Conservation (phyloP, 2,113 vertebrate genomes). For the Tetrax tetrax region DNA sequence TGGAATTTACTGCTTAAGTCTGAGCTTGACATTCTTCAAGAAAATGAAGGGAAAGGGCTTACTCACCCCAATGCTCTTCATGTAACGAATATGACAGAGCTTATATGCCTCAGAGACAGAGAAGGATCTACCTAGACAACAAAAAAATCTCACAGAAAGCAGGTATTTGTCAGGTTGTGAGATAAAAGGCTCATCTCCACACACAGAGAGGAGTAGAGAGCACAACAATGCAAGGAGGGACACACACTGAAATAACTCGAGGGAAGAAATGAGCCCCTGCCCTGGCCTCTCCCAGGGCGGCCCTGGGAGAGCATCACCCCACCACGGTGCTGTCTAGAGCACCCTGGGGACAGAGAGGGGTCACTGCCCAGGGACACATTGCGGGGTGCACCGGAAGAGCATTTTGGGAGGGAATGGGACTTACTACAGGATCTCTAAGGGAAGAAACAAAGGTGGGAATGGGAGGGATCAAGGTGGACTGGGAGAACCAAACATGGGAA, state of each 20-base stretch:
- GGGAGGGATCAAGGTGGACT: not conserved
- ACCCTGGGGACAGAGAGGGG: not conserved
- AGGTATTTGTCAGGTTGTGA: slow-evolving; percentile 11
- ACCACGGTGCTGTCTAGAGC: not conserved
- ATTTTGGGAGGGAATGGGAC: not conserved
- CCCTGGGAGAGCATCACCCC: not conserved
- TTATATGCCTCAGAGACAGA: not conserved
- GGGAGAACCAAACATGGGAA: not conserved
- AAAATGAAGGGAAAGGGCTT: slow-evolving; percentile 19
- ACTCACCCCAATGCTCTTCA: not conserved
- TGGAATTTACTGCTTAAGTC: not conserved
- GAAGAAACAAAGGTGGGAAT: not conserved
- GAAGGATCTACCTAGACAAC: not conserved
- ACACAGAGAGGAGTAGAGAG: not conserved
- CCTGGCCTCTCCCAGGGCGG: not conserved
- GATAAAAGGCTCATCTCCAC: not conserved
- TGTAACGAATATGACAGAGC: not conserved
- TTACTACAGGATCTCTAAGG: not conserved
- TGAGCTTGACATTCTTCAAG: not conserved
- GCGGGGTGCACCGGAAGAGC: fast-evolving
- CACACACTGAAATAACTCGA: not conserved
- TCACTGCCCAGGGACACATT: not conserved
- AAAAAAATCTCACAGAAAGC: not conserved
- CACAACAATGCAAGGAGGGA: fast-evolving
- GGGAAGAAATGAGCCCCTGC: not conserved